Percentiles rank a stretch among this genome's conserved stretches.
Conservation (phyloP, 2,113 vertebrate species). For the Elgaria multicarinata region DNA sequence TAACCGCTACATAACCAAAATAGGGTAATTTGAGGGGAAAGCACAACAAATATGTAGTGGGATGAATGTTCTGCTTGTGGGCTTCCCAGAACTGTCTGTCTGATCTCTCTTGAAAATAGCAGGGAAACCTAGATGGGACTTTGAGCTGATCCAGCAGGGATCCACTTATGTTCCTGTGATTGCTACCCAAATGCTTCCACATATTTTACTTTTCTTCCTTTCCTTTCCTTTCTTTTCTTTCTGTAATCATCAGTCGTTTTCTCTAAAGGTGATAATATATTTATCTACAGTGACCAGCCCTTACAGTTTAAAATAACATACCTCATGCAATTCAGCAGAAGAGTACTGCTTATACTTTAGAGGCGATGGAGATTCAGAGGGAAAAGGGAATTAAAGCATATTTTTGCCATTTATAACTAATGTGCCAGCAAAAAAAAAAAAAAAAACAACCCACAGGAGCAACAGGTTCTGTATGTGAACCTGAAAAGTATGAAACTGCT, state of each 20-base stretch:
- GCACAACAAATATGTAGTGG: too few species aligned
- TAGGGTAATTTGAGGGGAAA: too few species aligned
- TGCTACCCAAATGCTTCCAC: background rate
- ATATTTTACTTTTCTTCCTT: background rate
- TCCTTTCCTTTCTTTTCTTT: background rate
- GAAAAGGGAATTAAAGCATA: background rate
- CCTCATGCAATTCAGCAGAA: background rate
- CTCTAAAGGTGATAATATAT: background rate
- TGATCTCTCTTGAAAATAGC: background rate
- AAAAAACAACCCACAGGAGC: background rate
- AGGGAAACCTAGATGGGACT: background rate
- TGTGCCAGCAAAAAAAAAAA: background rate
- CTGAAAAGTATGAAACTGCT: conserved; percentile 23
- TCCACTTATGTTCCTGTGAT: background rate
- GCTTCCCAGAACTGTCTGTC: background rate
- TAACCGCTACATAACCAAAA: too few species aligned
- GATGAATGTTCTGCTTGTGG: background rate
- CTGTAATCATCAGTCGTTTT: too few species aligned
- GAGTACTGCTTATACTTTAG: background rate
- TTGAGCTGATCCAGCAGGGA: background rate
- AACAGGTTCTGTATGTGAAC: background rate
- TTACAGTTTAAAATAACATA: background rate
- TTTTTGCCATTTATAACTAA: conserved; percentile 7
- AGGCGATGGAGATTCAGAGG: background rate
- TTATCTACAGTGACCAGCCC: background rate